These are phyloP conservation scores for Brachyopa scutellaris DNA, from an alignment of 2,888 invertebrate genomes.

Conservation along the genomic window DNA sequence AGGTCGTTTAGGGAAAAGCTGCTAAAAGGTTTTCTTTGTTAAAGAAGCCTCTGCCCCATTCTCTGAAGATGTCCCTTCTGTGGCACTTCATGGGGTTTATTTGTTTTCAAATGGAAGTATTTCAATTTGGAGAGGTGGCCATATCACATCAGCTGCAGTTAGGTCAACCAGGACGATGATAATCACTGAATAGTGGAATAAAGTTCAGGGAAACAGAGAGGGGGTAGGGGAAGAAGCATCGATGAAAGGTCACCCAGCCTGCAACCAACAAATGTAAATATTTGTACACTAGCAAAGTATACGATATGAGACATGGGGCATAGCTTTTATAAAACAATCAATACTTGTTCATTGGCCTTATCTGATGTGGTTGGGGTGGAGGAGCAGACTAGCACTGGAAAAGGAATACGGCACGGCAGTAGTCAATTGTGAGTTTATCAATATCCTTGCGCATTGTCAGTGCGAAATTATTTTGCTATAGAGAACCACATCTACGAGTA, in stretches of 20 bases:
- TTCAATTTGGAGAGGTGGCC: conserved; percentile 58
- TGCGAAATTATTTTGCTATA: conserved; percentile 30
- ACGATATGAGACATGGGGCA: conserved; percentile 22
- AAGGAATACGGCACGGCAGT: background rate
- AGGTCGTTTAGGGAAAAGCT: conserved; percentile 59
- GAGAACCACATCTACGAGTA: conserved; percentile 17
- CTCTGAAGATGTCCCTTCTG: conserved; percentile 54
- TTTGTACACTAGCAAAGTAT: conserved; percentile 45
- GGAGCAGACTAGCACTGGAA: background rate
- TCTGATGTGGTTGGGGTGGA: conserved; percentile 16
- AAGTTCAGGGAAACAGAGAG: conserved; percentile 5
- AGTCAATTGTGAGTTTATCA: conserved; percentile 42
- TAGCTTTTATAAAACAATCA: conserved; percentile 34
- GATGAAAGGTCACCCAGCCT: conserved; percentile 37
- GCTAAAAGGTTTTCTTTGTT: conserved; percentile 69
- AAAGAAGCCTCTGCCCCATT: conserved; percentile 26
- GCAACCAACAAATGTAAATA: conserved; percentile 56
- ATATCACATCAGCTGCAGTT: conserved; percentile 42
- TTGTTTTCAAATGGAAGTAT: conserved; percentile 65
- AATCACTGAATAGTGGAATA: conserved; percentile 18
- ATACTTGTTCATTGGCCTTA: conserved; percentile 17
- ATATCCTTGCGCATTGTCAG: conserved; percentile 47
- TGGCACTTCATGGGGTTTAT: conserved; percentile 41
- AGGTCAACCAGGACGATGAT: conserved; percentile 5
- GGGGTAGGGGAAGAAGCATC: background rate